Conservation (phyloP, 2,888 invertebrate genomes). For the Leuctra nigra region DNA sequence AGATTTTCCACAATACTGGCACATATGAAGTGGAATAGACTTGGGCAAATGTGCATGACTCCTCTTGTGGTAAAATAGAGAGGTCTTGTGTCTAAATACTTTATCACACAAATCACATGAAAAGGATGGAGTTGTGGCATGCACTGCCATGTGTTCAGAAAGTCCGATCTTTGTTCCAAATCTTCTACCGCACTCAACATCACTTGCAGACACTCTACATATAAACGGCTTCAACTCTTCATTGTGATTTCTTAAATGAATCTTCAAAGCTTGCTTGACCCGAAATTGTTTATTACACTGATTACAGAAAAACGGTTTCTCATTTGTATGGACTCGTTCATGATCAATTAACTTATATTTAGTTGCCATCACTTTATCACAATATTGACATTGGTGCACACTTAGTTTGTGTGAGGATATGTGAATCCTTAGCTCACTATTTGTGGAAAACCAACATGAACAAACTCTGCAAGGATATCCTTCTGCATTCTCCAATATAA, state of each 20-base stretch:
- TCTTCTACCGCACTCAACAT: neutral
- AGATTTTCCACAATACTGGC: too few species aligned
- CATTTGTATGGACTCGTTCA: neutral
- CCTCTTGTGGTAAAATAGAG: neutral
- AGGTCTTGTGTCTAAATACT: neutral
- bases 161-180: neutral
- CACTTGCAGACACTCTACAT: too few species aligned
- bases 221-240: neutral
- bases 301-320: neutral
- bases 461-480: too few species aligned
- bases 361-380: neutral
- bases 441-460: too few species aligned
- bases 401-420: too few species aligned
- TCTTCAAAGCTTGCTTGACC: neutral
- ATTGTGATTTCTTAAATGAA: neutral
- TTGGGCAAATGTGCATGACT: too few species aligned
- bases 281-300: neutral
- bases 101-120: neutral
- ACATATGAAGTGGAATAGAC: too few species aligned
- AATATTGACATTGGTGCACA: conserved; percentile 5
- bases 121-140: neutral
- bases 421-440: too few species aligned
- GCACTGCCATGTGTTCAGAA: neutral
- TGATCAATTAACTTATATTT: neutral
- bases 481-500: too few species aligned